These are phyloP conservation scores for Branchipolynoe longqiensis DNA, from an alignment of 2,888 invertebrate genomes.

Conservation along the genomic window DNA sequence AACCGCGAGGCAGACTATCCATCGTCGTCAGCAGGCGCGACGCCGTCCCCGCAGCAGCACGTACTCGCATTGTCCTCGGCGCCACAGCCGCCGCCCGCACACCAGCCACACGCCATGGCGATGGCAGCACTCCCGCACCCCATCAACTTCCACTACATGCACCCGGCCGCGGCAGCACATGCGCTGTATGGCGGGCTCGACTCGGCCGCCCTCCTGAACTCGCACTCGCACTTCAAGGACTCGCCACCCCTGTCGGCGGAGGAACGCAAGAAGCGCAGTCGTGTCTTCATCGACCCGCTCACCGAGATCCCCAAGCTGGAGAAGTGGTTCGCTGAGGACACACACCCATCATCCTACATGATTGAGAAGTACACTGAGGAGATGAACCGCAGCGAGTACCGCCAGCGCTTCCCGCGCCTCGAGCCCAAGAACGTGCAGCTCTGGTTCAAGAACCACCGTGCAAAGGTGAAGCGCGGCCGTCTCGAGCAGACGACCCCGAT, in stretches of 20 bases:
- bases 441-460: constrained; percentile 99
- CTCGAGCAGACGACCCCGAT: constrained; percentile 58
- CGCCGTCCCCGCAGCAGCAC: constrained; percentile 39
- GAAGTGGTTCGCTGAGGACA: constrained; percentile 97
- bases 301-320: constrained; percentile 90
- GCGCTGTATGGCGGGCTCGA: constrained; percentile 54
- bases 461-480: constrained; percentile 94
- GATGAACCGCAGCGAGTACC: constrained; percentile 96
- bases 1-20: constrained; percentile 43
- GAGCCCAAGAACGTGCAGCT: constrained; percentile 99
- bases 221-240: constrained; percentile 56
- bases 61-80: constrained; percentile 31
- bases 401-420: constrained; percentile 98
- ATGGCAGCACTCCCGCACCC: constrained; percentile 69
- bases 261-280: constrained; percentile 95
- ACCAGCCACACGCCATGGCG: constrained; percentile 63
- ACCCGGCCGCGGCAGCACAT: constrained; percentile 59
- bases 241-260: constrained; percentile 82
- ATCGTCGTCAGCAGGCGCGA: constrained; percentile 1
- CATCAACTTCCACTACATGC: constrained; percentile 68
- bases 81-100: constrained; percentile 55
- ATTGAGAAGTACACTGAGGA: constrained; percentile 99
- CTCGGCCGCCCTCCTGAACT: constrained; percentile 28
- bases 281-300: constrained; percentile 99
- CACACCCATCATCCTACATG: constrained; percentile 98